These are phyloP conservation scores for Rhinatrema bivittatum DNA, from an alignment of 2,797 vertebrate genomes.

Conservation along the genomic window DNA sequence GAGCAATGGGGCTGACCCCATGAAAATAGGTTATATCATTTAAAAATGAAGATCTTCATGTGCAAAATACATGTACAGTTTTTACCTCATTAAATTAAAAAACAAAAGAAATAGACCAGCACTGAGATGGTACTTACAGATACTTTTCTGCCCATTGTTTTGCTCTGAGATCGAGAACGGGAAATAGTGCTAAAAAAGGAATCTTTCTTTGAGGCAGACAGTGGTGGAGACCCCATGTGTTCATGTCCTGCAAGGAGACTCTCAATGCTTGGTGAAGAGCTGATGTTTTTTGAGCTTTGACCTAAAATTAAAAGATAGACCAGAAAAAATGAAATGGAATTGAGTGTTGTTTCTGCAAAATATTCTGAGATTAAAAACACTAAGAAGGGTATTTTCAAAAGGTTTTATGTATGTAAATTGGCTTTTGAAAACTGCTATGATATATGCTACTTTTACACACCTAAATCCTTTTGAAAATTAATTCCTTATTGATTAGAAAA, in stretches of 20 bases:
- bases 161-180: constrained; percentile 93
- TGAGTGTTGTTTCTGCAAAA: too few species aligned
- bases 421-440: too few species aligned
- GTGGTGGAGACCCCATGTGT: constrained; percentile 81
- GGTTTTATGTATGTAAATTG: too few species aligned
- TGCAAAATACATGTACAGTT: too few species aligned
- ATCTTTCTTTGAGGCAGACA: constrained; percentile 84
- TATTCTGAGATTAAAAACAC: constrained; percentile 3
- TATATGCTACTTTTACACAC: too few species aligned
- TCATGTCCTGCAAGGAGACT: constrained; percentile 77
- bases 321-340: constrained; percentile 17
- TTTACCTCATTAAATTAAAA: too few species aligned
- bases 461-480: too few species aligned
- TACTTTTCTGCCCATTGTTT: constrained; percentile 84
- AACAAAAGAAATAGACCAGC: neutral
- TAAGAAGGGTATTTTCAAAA: too few species aligned
- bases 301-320: constrained; percentile 57
- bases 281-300: constrained; percentile 73
- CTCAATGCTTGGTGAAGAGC: constrained; percentile 87
- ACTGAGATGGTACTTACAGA: constrained; percentile 58
- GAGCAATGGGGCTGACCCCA: too few species aligned
- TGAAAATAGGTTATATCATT: too few species aligned
- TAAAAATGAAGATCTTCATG: too few species aligned
- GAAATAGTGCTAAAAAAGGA: constrained; percentile 90
- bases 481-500: too few species aligned